These are phyloP conservation scores for Limenitis camilla DNA, from an alignment of 2,888 invertebrate species.

Conservation along the genomic window DNA sequence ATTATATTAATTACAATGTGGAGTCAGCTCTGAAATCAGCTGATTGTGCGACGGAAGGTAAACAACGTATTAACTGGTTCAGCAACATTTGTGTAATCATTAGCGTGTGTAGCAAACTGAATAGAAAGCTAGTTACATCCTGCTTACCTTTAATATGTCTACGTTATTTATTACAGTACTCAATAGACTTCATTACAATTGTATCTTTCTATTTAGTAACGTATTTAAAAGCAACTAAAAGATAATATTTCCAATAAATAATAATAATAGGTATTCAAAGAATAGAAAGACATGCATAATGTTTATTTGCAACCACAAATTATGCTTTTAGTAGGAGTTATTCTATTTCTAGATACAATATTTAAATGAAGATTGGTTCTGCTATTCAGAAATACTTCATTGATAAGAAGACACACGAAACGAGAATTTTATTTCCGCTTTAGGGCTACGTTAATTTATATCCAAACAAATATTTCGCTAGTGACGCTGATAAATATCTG, in stretches of 20 bases:
- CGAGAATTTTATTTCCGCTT: constrained; percentile 31
- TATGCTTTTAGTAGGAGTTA: too few relatives aligned
- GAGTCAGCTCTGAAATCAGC: background rate
- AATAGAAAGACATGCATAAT: too few relatives aligned
- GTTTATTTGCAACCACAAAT: too few relatives aligned
- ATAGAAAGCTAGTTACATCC: constrained; percentile 5
- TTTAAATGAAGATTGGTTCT: background rate
- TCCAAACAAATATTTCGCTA: constrained; percentile 33
- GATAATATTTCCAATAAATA: too few relatives aligned
- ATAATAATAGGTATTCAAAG: too few relatives aligned
- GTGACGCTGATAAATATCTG: constrained; percentile 25
- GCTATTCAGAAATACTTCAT: constrained; percentile 8
- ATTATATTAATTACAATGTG: background rate
- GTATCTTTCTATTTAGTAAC: too few relatives aligned
- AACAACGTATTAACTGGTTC: constrained; percentile 9
- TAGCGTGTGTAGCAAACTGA: constrained; percentile 6
- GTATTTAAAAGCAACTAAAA: too few relatives aligned
- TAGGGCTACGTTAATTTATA: constrained; percentile 37
- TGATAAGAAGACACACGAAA: constrained; percentile 12
- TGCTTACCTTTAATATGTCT: background rate
- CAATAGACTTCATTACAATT: background rate
- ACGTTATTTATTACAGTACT: background rate
- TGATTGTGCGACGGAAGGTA: constrained; percentile 1
- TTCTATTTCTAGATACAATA: too few relatives aligned
- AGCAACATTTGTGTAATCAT: constrained; percentile 6